A percentile compares a stretch with the other conserved stretches of the same genome.
Conservation (phyloP, 2,888 invertebrate species). For the Eupithecia vulgata region DNA sequence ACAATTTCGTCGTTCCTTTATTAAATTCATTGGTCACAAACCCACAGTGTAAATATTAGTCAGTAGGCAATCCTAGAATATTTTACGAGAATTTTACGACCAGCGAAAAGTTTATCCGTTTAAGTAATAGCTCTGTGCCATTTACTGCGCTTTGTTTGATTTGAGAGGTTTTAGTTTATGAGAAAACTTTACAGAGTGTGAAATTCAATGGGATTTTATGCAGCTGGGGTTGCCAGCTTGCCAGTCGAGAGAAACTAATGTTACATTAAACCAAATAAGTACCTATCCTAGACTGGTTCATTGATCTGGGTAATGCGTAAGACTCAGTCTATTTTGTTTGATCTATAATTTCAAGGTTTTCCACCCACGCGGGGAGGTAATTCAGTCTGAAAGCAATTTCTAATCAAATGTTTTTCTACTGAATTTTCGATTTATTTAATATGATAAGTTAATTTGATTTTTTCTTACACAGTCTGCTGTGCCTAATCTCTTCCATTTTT, state of each 20-base stretch:
- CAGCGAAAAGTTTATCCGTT: constrained; percentile 37
- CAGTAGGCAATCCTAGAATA: constrained; percentile 27
- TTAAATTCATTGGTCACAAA: constrained; percentile 23
- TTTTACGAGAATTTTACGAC: constrained; percentile 42
- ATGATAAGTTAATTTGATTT: not conserved
- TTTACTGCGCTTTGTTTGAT: constrained; percentile 37
- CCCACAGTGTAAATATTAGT: constrained; percentile 19
- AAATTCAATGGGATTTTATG: constrained; percentile 6
- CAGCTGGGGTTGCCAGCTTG: not conserved
- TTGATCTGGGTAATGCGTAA: constrained; percentile 1
- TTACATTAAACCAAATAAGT: not conserved
- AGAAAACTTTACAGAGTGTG: constrained; percentile 16
- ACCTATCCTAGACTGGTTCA: not conserved
- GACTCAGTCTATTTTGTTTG: not conserved
- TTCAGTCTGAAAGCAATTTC: not conserved
- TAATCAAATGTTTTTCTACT: constrained; percentile 4
- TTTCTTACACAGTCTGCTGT: not conserved
- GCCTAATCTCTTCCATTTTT: not conserved
- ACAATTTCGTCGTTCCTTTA: not conserved
- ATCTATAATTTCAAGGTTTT: constrained; percentile 8
- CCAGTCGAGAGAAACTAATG: constrained; percentile 7
- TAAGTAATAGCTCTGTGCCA: constrained; percentile 33
- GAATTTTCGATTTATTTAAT: not conserved
- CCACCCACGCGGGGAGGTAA: constrained; percentile 9
- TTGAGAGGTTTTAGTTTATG: constrained; percentile 29